phyloP scores from a whole-genome alignment of 2,113 vertebrate genomes.

The Cochlearius cochlearius region DNA sequence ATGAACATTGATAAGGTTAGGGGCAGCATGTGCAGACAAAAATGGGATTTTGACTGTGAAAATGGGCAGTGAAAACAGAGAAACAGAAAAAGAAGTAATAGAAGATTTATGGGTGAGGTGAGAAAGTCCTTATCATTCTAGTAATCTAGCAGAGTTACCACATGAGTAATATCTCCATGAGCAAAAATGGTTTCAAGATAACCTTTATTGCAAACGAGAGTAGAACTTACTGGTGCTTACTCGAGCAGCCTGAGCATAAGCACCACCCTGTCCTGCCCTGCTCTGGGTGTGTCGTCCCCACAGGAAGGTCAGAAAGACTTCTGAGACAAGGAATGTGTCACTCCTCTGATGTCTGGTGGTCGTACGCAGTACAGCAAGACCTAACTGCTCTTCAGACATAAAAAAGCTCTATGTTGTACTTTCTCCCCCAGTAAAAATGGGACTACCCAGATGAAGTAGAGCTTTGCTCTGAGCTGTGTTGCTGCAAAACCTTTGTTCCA shows the following conservation, averaged over 20 bases:
- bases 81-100: background rate
- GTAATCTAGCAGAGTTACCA: background rate
- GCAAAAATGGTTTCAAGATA: background rate
- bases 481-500: background rate
- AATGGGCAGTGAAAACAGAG: background rate
- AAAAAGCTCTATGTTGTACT: background rate
- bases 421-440: background rate
- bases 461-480: background rate
- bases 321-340: background rate
- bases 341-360: background rate
- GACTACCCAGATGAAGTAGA: background rate
- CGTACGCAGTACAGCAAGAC: background rate
- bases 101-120: background rate
- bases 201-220: background rate
- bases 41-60: background rate
- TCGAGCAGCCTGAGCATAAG: background rate
- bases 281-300: fast-evolving
- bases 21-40: background rate
- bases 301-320: background rate
- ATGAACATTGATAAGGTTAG: background rate
- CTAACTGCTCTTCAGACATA: background rate
- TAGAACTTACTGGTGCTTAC: background rate
- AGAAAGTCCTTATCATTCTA: background rate
- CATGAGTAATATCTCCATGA: background rate
- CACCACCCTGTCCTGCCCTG: background rate